Evolutionary conservation across 2,888 invertebrate genomes (phyloP).

Genomic region (Polymixis flavicincta): DNA sequence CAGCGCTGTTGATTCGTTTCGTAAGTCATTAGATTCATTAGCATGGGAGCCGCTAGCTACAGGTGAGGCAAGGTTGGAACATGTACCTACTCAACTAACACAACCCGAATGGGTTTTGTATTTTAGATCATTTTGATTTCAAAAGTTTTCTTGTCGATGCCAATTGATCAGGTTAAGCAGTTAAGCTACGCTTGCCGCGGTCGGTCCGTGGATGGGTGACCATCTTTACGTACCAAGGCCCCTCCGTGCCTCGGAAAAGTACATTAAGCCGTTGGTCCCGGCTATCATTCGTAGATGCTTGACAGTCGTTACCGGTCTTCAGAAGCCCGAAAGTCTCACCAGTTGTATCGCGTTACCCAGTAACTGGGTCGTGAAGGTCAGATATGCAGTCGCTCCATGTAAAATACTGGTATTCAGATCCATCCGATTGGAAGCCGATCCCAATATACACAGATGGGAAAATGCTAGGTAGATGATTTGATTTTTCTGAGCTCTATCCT

Average conservation of each 20-base stretch:
- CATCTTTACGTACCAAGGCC: too few relatives aligned
- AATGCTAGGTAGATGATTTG: too few relatives aligned
- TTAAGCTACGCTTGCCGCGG: neutral
- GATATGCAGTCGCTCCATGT: too few relatives aligned
- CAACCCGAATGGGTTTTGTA: neutral
- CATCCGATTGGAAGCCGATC: neutral
- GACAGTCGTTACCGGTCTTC: too few relatives aligned
- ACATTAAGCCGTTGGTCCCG: neutral
- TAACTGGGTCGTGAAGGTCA: neutral
- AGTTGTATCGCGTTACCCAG: neutral
- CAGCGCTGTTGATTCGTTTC: constrained; percentile 17
- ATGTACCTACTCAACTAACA: neutral
- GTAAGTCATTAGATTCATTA: constrained; percentile 26
- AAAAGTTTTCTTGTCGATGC: too few relatives aligned
- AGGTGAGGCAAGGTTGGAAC: constrained; percentile 1
- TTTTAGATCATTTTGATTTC: neutral
- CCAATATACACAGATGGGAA: too few relatives aligned
- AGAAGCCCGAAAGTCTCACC: neutral
- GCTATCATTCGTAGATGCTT: too few relatives aligned
- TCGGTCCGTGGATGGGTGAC: neutral
- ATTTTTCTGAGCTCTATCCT: neutral
- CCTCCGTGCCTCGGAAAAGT: neutral
- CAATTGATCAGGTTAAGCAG: neutral
- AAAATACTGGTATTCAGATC: too few relatives aligned
- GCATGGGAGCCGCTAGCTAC: constrained; percentile 12